These are phyloP conservation scores for Daboia siamensis DNA, from an alignment of 2,113 vertebrate genomes.

Conservation along the genomic window DNA sequence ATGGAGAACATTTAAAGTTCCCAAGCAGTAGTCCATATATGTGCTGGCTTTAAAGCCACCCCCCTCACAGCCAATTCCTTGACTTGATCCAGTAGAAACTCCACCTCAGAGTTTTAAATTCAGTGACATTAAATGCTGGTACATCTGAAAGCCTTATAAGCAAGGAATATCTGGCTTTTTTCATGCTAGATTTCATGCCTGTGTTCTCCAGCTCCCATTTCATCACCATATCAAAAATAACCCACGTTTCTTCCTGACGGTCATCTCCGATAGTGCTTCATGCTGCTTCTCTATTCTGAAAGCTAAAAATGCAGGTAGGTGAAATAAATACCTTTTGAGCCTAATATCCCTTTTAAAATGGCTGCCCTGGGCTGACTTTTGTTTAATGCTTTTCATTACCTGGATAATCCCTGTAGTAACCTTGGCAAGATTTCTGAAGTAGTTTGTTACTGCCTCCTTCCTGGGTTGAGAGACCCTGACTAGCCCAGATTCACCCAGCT, in stretches of 20 bases:
- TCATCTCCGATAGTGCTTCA: constrained; percentile 77
- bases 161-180: not conserved
- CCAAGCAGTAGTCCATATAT: not conserved
- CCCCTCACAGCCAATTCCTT: not conserved
- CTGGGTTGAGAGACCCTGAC: not conserved
- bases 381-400: not conserved
- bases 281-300: constrained; percentile 69
- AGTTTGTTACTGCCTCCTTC: not conserved
- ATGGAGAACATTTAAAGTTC: not conserved
- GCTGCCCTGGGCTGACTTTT: not conserved
- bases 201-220: constrained; percentile 83
- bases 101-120: not conserved
- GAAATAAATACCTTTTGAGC: not conserved
- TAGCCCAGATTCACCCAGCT: not conserved
- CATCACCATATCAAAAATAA: constrained; percentile 78
- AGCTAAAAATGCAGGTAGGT: constrained; percentile 77
- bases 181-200: constrained; percentile 82
- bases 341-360: not conserved
- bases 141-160: not conserved
- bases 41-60: not conserved
- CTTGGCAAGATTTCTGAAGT: not conserved
- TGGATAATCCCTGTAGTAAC: not conserved
- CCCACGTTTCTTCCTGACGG: constrained; percentile 76
- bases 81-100: not conserved
- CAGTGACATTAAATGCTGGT: not conserved